A percentile compares a stretch with the other conserved stretches of the same genome.
phyloP scores from a whole-genome alignment of 2,113 vertebrate genomes.

The Pycnonotus jocosus region DNA sequence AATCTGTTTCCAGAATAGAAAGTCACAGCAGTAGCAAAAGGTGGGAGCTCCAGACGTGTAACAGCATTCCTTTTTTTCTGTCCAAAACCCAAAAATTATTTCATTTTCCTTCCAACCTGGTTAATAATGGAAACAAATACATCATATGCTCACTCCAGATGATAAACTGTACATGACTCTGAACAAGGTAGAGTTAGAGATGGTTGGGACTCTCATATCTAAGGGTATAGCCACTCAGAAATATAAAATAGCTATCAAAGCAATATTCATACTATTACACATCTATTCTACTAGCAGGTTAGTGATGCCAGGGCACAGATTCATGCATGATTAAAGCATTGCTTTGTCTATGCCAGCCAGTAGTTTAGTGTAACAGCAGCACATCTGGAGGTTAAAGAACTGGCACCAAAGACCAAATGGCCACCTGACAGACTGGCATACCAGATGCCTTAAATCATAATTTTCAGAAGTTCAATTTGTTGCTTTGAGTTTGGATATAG shows the following conservation, averaged over 20 bases:
- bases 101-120: neutral
- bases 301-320: neutral
- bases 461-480: neutral
- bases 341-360: neutral
- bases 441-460: neutral
- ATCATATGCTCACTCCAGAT: neutral
- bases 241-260: neutral
- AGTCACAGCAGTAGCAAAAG: neutral
- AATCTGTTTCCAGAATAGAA: neutral
- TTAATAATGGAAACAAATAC: neutral
- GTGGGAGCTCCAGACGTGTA: neutral
- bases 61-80: neutral
- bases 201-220: neutral
- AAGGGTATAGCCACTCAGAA: neutral
- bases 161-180: neutral
- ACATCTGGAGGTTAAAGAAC: neutral
- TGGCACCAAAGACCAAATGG: neutral
- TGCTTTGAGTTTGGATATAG: neutral
- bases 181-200: neutral
- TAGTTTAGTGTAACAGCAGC: neutral
- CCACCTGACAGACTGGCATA: neutral
- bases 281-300: neutral
- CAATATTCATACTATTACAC: neutral
- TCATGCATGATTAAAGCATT: neutral
- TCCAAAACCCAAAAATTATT: neutral